Evolutionary conservation across 2,113 vertebrate species (phyloP).

Genomic region (Oenanthe melanoleuca): DNA sequence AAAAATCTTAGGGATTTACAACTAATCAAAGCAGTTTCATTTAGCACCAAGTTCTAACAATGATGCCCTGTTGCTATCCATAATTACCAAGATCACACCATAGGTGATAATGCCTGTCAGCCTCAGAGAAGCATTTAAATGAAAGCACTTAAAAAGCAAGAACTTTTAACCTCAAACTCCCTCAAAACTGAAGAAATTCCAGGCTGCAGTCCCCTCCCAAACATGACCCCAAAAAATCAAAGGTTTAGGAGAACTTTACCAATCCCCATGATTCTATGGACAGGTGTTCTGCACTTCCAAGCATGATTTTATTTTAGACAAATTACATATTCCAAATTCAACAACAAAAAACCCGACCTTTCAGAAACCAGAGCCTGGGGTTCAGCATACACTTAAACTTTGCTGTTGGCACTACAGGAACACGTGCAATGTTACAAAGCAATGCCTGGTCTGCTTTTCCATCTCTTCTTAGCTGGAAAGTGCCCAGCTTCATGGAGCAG

Average conservation of each 20-base stretch:
- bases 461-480: neutral
- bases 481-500: fast-evolving
- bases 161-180: neutral
- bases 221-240: neutral
- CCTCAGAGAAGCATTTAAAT: neutral
- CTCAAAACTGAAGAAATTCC: neutral
- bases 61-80: neutral
- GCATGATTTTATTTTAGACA: neutral
- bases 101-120: neutral
- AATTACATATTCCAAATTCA: neutral
- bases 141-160: neutral
- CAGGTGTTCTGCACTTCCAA: neutral
- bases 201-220: neutral
- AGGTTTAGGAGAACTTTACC: neutral
- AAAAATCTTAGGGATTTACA: neutral
- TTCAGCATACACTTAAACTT: neutral
- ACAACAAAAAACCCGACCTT: neutral
- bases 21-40: constrained; percentile 38
- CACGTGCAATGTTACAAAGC: fast-evolving
- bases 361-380: neutral
- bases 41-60: constrained; percentile 26
- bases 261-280: neutral
- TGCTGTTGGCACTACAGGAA: neutral
- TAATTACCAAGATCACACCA: neutral
- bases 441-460: neutral